Evolutionary conservation across 1,140 invertebrate species (phyloP).

Genomic region (Zaprionus davidi): DNA sequence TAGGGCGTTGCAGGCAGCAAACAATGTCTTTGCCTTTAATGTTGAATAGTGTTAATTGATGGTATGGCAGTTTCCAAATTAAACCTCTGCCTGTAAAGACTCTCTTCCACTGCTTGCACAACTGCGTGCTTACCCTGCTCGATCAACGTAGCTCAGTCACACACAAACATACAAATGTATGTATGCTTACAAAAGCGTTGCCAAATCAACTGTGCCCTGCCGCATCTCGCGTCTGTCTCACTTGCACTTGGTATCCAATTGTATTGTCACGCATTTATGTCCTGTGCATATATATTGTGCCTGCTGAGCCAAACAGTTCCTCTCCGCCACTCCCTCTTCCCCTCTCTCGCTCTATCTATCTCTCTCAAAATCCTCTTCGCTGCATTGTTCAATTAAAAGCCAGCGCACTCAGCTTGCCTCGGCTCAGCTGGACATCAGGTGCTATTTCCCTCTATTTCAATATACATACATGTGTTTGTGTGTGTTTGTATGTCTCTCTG

Average conservation of each 20-base stretch:
- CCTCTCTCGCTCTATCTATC: not conserved
- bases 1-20: too few relatives aligned
- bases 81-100: too few relatives aligned
- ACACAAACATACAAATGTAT: not conserved
- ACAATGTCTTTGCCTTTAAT: too few relatives aligned
- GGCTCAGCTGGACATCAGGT: constrained; percentile 67
- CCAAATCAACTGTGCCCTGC: not conserved
- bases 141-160: not conserved
- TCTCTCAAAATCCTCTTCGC: not conserved
- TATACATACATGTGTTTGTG: constrained; percentile 29
- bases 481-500: constrained; percentile 26
- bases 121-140: not conserved
- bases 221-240: constrained; percentile 3
- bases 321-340: not conserved
- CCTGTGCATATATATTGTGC: constrained; percentile 66
- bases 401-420: constrained; percentile 27
- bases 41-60: too few relatives aligned
- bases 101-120: too few relatives aligned
- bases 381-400: constrained; percentile 73
- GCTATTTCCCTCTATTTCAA: constrained; percentile 34
- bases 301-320: constrained; percentile 35
- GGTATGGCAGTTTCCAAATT: too few relatives aligned
- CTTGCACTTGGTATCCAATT: constrained; percentile 52
- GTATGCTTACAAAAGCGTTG: not conserved
- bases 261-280: constrained; percentile 67